A percentile compares a stretch with the other conserved stretches of the same genome.
Conservation (phyloP, 2,888 invertebrate species). For the Acanthosepion esculentum region DNA sequence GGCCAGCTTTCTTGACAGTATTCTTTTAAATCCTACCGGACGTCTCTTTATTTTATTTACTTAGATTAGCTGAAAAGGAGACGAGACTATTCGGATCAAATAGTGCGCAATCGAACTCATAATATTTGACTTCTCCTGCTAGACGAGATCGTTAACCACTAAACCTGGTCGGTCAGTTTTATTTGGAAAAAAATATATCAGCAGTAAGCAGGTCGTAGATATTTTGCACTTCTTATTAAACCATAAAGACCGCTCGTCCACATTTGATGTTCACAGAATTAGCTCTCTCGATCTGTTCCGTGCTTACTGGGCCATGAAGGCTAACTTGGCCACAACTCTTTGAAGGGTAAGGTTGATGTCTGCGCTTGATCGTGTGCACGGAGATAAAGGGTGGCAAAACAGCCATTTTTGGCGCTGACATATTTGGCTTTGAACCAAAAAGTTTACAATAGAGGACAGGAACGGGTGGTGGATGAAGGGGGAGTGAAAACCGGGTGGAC, state of each 20-base stretch:
- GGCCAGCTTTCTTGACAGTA: too few relatives aligned
- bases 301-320: not conserved
- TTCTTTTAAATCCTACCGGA: too few relatives aligned
- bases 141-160: too few relatives aligned
- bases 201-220: not conserved
- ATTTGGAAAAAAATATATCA: not conserved
- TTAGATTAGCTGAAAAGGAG: too few relatives aligned
- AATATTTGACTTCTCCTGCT: too few relatives aligned
- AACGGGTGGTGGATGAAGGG: not conserved
- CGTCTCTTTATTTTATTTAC: too few relatives aligned
- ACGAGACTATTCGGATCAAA: too few relatives aligned
- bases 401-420: conserved; percentile 1
- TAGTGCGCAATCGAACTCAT: too few relatives aligned
- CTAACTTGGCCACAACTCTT: not conserved
- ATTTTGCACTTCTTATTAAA: not conserved
- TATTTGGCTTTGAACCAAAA: not conserved
- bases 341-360: not conserved
- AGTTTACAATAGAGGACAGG: not conserved
- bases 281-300: not conserved
- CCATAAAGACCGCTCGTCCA: not conserved
- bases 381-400: not conserved
- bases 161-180: not conserved
- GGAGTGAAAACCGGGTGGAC: not conserved
- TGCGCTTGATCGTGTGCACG: not conserved
- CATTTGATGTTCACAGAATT: not conserved